Evolutionary conservation across 2,888 invertebrate genomes (phyloP), one percentile per base, ranked within the genome.

Genomic region (Hedychridium roseum): DNA sequence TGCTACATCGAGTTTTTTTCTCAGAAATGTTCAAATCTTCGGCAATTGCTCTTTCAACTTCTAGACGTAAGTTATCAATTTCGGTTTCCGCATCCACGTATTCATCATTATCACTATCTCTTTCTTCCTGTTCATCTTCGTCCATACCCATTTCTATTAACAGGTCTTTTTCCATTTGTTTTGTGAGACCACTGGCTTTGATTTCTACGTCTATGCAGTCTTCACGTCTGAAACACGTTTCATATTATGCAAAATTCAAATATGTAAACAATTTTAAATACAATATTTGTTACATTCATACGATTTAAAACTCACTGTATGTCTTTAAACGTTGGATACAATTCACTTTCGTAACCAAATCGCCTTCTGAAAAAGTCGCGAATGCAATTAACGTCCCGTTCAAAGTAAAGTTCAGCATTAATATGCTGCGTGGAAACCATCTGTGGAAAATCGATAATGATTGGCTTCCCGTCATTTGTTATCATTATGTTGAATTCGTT

Each of bases 401-500:
- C 88, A 78, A 99, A 99, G 80, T 80, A 94, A 88, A 88, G 84
- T 85, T 91, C 88, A 32, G 97, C 98, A 79, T 99, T 96, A 26
- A 83, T 74, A 80, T 99, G 98, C 16, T 90, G 88, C 0, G 92
- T 97, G 3, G 97, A 97, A 42, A 99, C 88, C 97, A 99, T 99
- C 83, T 99, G 99, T 0, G 99, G 99, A 79, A 99, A 99, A 82
- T 99, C 99, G 54, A 98, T 97, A 60, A 99, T 82, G 36, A 94
- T 82, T 0, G 95, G 90, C 56, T 89, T 89, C 12, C 88, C 88
- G 0, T 90, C 89, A 41, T 88, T 85, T 26, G 87, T 85, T 1
- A 93, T 82, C 90, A 99, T 94, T 54, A 99, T 87, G 79, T 99
- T 99, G 80, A 99, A 99, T 81, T 99, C 99, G 76, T 99, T 99